Percentiles rank a stretch among this genome's conserved stretches.
Conservation (phyloP, 2,113 vertebrate species). For the zebrafish (Danio rerio) region DNA sequence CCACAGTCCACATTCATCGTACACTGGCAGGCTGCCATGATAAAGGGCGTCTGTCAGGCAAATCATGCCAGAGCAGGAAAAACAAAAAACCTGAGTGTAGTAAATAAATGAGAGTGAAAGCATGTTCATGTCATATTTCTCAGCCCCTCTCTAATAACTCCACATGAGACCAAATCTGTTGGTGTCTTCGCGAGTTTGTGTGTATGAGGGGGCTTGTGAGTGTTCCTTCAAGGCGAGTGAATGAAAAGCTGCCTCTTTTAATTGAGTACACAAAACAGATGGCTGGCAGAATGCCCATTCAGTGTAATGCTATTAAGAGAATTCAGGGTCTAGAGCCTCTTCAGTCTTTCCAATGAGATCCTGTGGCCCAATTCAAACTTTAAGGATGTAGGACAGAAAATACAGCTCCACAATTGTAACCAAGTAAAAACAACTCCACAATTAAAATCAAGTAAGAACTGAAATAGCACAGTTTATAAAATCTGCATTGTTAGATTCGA, state of each 20-base stretch:
- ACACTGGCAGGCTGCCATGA: neutral
- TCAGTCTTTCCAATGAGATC: constrained; percentile 20
- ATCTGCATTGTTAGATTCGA: neutral
- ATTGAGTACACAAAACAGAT: constrained; percentile 59
- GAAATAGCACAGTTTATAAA: neutral
- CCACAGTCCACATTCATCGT: neutral
- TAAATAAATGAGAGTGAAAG: constrained; percentile 3
- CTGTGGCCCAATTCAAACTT: neutral
- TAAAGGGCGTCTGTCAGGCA: constrained; percentile 5
- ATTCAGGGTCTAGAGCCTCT: constrained; percentile 32
- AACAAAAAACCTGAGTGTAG: neutral
- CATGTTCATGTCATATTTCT: neutral
- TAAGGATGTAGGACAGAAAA: neutral
- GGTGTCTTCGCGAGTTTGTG: neutral
- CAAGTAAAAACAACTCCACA: neutral
- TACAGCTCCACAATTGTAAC: neutral
- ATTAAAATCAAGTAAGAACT: neutral
- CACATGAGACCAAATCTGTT: neutral
- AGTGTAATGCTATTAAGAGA: constrained; percentile 52
- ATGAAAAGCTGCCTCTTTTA: constrained; percentile 52
- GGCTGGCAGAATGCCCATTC: constrained; percentile 41
- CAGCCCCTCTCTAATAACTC: neutral
- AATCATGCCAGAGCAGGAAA: constrained; percentile 9
- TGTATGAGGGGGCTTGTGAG: neutral
- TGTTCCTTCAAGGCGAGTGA: constrained; percentile 33